phyloP scores from a whole-genome alignment of 1,140 invertebrate genomes.

The Stegodyphus mimosarum region DNA sequence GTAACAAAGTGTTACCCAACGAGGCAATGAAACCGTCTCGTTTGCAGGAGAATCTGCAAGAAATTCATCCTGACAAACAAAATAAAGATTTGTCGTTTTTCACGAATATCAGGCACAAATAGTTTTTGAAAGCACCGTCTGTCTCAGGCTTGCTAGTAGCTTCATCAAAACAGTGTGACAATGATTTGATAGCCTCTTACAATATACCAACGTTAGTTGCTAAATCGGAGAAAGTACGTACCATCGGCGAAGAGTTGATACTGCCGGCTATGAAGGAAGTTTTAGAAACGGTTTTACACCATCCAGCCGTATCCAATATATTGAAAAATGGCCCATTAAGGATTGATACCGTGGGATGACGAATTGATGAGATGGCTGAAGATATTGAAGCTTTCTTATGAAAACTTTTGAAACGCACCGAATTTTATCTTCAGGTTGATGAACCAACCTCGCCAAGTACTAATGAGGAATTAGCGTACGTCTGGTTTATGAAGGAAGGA shows the following conservation, averaged over 20 bases:
- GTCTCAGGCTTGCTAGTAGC: neutral
- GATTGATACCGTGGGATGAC: neutral
- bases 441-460: neutral
- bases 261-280: neutral
- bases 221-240: neutral
- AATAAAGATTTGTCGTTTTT: conserved; percentile 2
- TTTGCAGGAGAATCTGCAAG: neutral
- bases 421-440: conserved; percentile 28
- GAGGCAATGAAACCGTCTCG: conserved; percentile 9
- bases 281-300: neutral
- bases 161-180: neutral
- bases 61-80: conserved; percentile 16
- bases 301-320: neutral
- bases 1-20: conserved; percentile 1
- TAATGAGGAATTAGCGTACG: neutral
- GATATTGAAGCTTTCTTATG: neutral
- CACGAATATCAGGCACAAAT: conserved; percentile 1
- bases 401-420: neutral
- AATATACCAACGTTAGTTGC: neutral
- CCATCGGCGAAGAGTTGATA: neutral
- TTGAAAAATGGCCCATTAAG: conserved; percentile 1
- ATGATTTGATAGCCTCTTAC: neutral
- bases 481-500: neutral
- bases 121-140: neutral
- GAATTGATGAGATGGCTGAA: neutral